A percentile compares a stretch with the other conserved stretches of the same genome.
These are phyloP conservation scores for Syngnathus floridae DNA, from an alignment of 2,113 vertebrate genomes.

Conservation along the genomic window DNA sequence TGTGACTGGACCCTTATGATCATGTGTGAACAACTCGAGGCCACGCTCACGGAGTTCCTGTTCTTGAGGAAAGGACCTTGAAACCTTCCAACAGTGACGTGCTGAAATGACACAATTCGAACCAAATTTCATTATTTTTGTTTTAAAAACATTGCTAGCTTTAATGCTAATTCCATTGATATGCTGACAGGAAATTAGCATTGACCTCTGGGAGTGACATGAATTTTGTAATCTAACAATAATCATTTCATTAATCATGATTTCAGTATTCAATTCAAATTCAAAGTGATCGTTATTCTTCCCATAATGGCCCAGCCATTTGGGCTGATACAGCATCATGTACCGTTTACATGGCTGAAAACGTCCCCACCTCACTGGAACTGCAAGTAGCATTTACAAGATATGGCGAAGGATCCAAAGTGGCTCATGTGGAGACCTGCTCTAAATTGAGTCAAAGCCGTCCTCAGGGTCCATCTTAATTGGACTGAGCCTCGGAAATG, in stretches of 20 bases:
- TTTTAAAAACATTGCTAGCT: too few relatives aligned
- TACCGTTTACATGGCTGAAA: too few relatives aligned
- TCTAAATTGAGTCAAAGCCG: conserved; percentile 58
- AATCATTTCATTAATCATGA: too few relatives aligned
- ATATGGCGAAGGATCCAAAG: conserved; percentile 27
- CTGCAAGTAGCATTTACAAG: conserved; percentile 14
- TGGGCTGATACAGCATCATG: too few relatives aligned
- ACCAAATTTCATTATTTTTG: neutral
- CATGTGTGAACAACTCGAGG: neutral
- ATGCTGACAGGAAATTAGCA: too few relatives aligned
- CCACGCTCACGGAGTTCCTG: neutral
- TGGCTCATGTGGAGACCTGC: conserved; percentile 55
- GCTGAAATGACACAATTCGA: neutral
- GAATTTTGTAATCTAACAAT: too few relatives aligned
- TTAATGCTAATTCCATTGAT: too few relatives aligned
- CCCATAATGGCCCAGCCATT: too few relatives aligned
- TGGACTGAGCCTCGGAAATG: conserved; percentile 56
- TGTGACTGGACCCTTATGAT: neutral
- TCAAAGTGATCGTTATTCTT: too few relatives aligned
- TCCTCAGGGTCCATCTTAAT: conserved; percentile 58
- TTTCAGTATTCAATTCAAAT: too few relatives aligned
- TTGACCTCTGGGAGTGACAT: too few relatives aligned
- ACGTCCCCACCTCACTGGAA: neutral
- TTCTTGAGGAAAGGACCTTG: neutral
- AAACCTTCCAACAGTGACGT: neutral